Conservation (phyloP, 2,888 invertebrate genomes). For the Zaprionus obscuricornis region DNA sequence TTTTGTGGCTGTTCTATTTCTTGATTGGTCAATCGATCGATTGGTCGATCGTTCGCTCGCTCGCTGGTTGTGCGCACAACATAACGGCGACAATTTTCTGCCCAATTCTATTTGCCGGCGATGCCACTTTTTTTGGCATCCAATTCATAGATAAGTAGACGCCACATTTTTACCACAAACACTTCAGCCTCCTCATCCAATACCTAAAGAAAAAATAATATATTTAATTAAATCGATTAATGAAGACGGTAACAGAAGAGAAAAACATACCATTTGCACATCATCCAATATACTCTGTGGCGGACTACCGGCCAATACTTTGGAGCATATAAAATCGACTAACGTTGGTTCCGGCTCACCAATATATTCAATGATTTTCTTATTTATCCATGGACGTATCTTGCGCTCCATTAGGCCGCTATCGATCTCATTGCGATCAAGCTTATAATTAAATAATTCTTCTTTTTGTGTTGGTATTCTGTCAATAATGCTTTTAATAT, state of each 20-base stretch:
- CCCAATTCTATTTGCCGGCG: conserved; percentile 84
- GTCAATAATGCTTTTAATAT: conserved; percentile 98
- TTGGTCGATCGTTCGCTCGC: conserved; percentile 28
- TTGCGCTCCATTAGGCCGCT: conserved; percentile 94
- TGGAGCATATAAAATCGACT: conserved; percentile 99
- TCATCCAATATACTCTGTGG: conserved; percentile 98
- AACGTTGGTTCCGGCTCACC: conserved; percentile 99
- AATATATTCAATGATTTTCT: conserved; percentile 99
- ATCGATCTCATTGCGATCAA: conserved; percentile 95
- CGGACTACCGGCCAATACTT: conserved; percentile 95
- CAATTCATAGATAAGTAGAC: conserved; percentile 99
- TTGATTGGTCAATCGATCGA: conserved; percentile 6
- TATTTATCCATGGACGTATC: conserved; percentile 99
- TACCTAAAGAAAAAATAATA: conserved; percentile 87
- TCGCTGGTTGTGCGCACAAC: neutral
- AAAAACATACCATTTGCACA: conserved; percentile 95
- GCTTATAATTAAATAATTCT: conserved; percentile 96
- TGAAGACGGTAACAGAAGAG: neutral
- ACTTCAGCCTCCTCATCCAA: conserved; percentile 99
- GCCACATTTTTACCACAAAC: conserved; percentile 99
- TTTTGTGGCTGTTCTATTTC: conserved; percentile 10
- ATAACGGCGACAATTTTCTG: neutral
- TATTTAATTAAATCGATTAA: too few species aligned
- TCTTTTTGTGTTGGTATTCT: conserved; percentile 99
- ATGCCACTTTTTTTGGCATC: conserved; percentile 97